Evolutionary conservation across 1,140 invertebrate genomes (phyloP), one percentile per base, ranked within the genome.

Genomic region (Theocolax elegans): DNA sequence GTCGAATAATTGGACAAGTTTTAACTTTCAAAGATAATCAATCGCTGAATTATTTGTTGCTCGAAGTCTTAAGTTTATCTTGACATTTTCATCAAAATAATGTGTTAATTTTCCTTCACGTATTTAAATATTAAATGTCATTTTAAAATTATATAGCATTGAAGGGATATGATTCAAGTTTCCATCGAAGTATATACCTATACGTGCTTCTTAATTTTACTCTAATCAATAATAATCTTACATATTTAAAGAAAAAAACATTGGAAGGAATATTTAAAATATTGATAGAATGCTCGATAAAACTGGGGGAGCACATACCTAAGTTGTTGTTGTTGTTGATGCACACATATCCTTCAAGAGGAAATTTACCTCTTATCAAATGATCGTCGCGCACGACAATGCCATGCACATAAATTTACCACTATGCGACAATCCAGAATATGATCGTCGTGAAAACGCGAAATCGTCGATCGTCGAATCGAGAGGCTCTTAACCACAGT

Each of bases 331-430:
- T 6, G 21, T n/a, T n/a, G 48, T 21, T n/a, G 23, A 31, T 29
- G 0, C 53, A 17, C 19, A 21, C 23, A 51, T 51, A 51, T 51
- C n/a, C 53, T 29, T 7, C n/a, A 31, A 21, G 35, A 44, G 15
- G 53, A 54, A 54, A 54, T 35, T 54, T 54, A n/a, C 53, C 17
- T 31, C 29, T 35, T 54, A 54, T 54, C 53, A 8, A 19, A 17
- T 9, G 53, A 54, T 31, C 29, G 15, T n/a, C n/a, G 3, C 29
- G 53, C 53, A 54, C 53, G 53, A 54, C 53, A 54, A 54, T 54
- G n/a, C 7, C 53, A 17, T 15, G 19, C 31, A 35, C 31, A 35
- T 54, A 54, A 54, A 54, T 54, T 54, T 13, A 2, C 51, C 15
- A 1, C 29, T 31, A 44, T 3, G 6, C 25, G 53, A 10, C 27